A percentile compares a stretch with the other conserved stretches of the same genome.
Conservation (phyloP, 2,797 vertebrate species). For the Synaphobranchus kaupii region DNA sequence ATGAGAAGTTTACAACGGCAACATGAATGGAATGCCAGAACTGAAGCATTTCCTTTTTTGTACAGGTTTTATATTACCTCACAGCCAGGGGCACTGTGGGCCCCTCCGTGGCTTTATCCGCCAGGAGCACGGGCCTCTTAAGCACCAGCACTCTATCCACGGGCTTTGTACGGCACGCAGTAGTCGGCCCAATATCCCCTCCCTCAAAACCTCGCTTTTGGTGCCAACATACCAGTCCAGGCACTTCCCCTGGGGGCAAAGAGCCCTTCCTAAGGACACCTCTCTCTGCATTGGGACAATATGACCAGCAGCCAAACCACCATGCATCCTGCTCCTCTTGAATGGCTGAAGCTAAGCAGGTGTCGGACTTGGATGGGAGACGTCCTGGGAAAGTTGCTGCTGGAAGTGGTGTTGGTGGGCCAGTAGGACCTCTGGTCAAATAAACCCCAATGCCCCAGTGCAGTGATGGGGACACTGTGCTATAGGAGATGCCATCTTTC, state of each 20-base stretch:
- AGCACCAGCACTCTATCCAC: not conserved
- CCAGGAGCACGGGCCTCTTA: not conserved
- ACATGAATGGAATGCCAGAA: not conserved
- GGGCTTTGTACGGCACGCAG: not conserved
- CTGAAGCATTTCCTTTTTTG: not conserved
- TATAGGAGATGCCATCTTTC: too few relatives aligned
- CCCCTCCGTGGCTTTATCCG: constrained; percentile 1
- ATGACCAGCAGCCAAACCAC: too few relatives aligned
- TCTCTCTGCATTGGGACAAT: constrained; percentile 42
- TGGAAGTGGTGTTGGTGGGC: too few relatives aligned
- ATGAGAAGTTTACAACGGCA: not conserved
- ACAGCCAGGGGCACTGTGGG: not conserved
- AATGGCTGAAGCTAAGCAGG: too few relatives aligned
- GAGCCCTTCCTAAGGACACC: constrained; percentile 26
- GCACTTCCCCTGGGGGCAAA: not conserved
- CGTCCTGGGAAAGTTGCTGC: too few relatives aligned
- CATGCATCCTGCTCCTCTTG: too few relatives aligned
- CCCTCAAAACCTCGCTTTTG: too few relatives aligned
- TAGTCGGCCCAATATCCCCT: not conserved
- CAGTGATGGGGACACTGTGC: too few relatives aligned
- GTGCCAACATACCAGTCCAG: not conserved
- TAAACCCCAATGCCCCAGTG: too few relatives aligned
- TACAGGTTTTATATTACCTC: not conserved
- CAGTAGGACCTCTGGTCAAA: too few relatives aligned
- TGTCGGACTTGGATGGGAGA: too few relatives aligned